Evolutionary conservation across 1,140 invertebrate species (phyloP).

Genomic region (Penaeus vannamei): DNA sequence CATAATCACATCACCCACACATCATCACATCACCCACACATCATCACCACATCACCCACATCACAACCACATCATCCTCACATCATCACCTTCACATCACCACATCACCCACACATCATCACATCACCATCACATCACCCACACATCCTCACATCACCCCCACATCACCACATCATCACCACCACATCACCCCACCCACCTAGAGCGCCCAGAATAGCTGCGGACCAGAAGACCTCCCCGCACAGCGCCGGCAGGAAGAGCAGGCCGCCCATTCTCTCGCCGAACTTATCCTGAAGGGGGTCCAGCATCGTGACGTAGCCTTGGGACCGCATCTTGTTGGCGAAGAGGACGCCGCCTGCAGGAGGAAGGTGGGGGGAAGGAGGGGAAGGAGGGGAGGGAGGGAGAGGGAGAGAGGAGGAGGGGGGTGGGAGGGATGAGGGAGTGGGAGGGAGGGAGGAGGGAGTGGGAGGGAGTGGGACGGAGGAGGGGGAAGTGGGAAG

Average conservation of each 20-base stretch:
- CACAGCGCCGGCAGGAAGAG: conserved; percentile 85
- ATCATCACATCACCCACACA: too few relatives aligned
- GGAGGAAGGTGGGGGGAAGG: conserved; percentile 30
- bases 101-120: too few relatives aligned
- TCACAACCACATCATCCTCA: too few relatives aligned
- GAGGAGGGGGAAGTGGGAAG: background rate
- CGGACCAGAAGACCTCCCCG: conserved; percentile 87
- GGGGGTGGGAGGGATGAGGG: background rate
- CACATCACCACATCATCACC: background rate
- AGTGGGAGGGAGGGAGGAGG: background rate
- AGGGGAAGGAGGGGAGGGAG: background rate
- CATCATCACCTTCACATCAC: too few relatives aligned
- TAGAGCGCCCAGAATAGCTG: conserved; percentile 83
- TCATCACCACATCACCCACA: too few relatives aligned
- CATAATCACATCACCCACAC: too few relatives aligned
- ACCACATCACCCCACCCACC: conserved; percentile 73
- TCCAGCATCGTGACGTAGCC: conserved; percentile 91
- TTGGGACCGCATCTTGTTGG: conserved; percentile 83
- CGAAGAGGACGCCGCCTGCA: conserved; percentile 84
- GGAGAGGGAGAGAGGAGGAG: background rate
- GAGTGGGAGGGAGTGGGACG: background rate
- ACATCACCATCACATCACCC: too few relatives aligned
- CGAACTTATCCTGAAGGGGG: conserved; percentile 85
- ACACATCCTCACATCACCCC: background rate
- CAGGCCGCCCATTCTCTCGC: conserved; percentile 83